These are phyloP conservation scores for Sakesphorus luctuosus DNA, from an alignment of 2,113 vertebrate genomes.

Conservation along the genomic window DNA sequence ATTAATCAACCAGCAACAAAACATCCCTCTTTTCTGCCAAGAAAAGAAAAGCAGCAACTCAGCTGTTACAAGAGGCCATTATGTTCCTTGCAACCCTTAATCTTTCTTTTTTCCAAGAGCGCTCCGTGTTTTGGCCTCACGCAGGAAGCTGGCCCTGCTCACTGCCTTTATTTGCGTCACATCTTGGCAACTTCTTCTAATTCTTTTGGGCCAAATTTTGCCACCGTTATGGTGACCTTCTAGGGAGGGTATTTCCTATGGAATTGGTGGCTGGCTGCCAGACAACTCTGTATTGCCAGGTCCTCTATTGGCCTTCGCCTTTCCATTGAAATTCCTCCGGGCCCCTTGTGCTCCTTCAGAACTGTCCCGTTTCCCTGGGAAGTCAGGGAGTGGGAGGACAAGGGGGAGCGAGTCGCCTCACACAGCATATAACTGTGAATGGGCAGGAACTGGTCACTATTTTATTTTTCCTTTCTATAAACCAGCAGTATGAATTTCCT, in stretches of 20 bases:
- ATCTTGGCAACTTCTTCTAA: slow-evolving; percentile 20
- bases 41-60: slow-evolving; percentile 42
- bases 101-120: slow-evolving; percentile 23
- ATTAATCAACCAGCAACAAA: slow-evolving; percentile 61
- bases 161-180: slow-evolving; percentile 16
- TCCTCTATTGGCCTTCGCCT: not conserved
- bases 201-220: slow-evolving; percentile 58
- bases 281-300: not conserved
- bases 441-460: not conserved
- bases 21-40: slow-evolving; percentile 33
- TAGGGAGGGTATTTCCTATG: slow-evolving; percentile 66
- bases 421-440: not conserved
- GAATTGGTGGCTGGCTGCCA: slow-evolving; percentile 50
- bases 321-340: not conserved
- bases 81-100: slow-evolving; percentile 55
- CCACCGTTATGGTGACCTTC: slow-evolving; percentile 62
- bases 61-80: slow-evolving; percentile 48
- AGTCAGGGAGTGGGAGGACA: not conserved
- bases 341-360: not conserved
- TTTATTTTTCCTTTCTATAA: not conserved
- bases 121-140: not conserved
- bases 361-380: not conserved
- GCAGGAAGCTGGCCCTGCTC: slow-evolving; percentile 55
- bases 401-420: not conserved
- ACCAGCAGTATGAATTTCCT: not conserved